Evolutionary conservation across 2,113 vertebrate species (phyloP), one percentile per base, ranked within the genome.

Genomic region (Acanthisitta chloris): DNA sequence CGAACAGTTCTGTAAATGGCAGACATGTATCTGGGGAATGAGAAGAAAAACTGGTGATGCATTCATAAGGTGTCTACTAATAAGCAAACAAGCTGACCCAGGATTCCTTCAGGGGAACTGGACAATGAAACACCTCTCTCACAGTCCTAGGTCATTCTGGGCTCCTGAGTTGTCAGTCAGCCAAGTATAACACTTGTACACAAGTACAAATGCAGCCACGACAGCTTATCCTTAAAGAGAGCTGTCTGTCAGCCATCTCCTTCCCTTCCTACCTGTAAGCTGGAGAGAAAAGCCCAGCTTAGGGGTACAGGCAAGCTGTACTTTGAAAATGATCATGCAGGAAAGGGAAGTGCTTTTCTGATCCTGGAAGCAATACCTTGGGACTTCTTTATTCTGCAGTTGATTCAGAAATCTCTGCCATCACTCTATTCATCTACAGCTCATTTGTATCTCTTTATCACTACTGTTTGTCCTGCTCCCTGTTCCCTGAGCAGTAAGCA

Each of bases 1-100:
- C 0, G 66, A 97, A 74, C 98, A 98, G 89, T 97, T 98, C n/a
- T 97, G 87, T 86, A 98, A 95, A 73, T 90, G 92, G 90, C 98
- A 99, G 71, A 67, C 73, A 28, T 64, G 84, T 29, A 98, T 92
- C 98, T 98, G 95, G 34, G 69, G 74, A 97, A 92, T 19, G 36
- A 96, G 94, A 95, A 96, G 19, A 57, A 72, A 91, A 58, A 42
- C 2, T 3, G 17, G 51, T 36, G 45, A 79, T 61, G 80, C 46
- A 40, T 64, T 85, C 58, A 17, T 11, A 81, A n/a, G 16, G 40
- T 28, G 23, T 45, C 87, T 78, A 43, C 31, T 74, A 72, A 86
- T 17, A 29, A 91, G 33, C 42, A 92, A 64, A 58, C 11, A 58
- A 70, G 36, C 20, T 77, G 71, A 80, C 62, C 38, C 0, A 0